Evolutionary conservation across 2,888 invertebrate species (phyloP).

Genomic region (Iphiclides podalirius): DNA sequence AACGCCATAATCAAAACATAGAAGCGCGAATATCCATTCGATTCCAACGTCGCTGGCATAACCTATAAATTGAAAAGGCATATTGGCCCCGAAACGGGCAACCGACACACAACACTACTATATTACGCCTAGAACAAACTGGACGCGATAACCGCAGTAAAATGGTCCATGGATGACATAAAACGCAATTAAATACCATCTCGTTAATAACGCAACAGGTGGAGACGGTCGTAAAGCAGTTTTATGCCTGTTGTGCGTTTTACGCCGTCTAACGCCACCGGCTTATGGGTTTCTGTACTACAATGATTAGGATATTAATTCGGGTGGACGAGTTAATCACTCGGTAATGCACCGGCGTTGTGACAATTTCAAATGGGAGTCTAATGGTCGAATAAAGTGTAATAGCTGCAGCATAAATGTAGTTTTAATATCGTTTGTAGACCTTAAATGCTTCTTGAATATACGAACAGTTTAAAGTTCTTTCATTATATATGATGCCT

Average conservation of each 20-base stretch:
- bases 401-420: neutral
- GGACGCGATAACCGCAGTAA: conserved; percentile 35
- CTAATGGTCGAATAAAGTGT: neutral
- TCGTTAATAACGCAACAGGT: conserved; percentile 37
- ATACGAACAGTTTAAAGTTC: too few relatives aligned
- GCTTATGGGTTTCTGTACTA: conserved; percentile 11
- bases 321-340: conserved; percentile 7
- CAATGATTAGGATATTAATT: neutral
- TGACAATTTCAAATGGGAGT: neutral
- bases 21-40: neutral
- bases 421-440: neutral
- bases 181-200: conserved; percentile 42
- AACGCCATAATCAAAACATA: too few relatives aligned
- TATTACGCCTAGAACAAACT: conserved; percentile 50
- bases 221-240: conserved; percentile 29
- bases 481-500: too few relatives aligned
- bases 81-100: conserved; percentile 14
- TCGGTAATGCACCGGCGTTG: neutral
- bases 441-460: neutral
- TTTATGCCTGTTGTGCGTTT: conserved; percentile 28
- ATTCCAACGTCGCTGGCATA: conserved; percentile 28
- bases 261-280: neutral
- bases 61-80: conserved; percentile 22
- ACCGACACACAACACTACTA: conserved; percentile 36
- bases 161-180: conserved; percentile 38